These are phyloP conservation scores for Melinopterus prodromus DNA, from an alignment of 2,888 invertebrate genomes.

Conservation along the genomic window DNA sequence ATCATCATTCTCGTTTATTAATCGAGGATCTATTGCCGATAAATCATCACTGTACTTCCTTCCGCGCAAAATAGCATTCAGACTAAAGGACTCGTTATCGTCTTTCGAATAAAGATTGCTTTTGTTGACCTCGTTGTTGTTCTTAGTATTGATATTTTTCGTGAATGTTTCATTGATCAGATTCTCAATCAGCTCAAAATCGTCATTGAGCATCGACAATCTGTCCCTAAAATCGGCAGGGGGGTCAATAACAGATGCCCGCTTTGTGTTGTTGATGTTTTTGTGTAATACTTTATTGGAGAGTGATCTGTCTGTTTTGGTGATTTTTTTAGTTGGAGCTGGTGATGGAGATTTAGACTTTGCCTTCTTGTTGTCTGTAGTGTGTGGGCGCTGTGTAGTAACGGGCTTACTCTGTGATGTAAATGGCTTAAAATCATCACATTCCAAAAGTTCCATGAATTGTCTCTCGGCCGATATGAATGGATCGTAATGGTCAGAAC, in stretches of 20 bases:
- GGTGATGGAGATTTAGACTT: slow-evolving; percentile 26
- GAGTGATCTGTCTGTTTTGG: slow-evolving; percentile 37
- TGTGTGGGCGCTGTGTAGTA: slow-evolving; percentile 55
- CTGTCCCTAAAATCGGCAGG: slow-evolving; percentile 59
- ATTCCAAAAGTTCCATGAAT: slow-evolving; percentile 80
- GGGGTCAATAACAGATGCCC: slow-evolving; percentile 60
- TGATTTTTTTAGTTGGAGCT: slow-evolving; percentile 32
- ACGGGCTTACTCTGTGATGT: slow-evolving; percentile 44
- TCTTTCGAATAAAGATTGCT: slow-evolving; percentile 20
- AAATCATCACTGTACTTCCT: slow-evolving; percentile 53
- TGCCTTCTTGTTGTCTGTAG: background rate
- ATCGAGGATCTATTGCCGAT: slow-evolving; percentile 65
- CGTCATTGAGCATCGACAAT: slow-evolving; percentile 47
- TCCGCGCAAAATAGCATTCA: slow-evolving; percentile 42
- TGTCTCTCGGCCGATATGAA: slow-evolving; percentile 82
- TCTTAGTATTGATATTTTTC: slow-evolving; percentile 10
- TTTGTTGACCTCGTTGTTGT: background rate
- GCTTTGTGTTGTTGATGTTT: slow-evolving; percentile 44
- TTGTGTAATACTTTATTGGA: slow-evolving; percentile 27
- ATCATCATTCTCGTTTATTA: slow-evolving; percentile 77
- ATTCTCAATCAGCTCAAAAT: slow-evolving; percentile 58
- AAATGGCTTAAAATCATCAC: slow-evolving; percentile 65
- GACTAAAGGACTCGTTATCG: slow-evolving; percentile 37
- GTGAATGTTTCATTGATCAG: slow-evolving; percentile 52
- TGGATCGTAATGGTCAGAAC: slow-evolving; percentile 73